Conservation (phyloP, 2,113 vertebrate species). For the Hypanus sabinus region DNA sequence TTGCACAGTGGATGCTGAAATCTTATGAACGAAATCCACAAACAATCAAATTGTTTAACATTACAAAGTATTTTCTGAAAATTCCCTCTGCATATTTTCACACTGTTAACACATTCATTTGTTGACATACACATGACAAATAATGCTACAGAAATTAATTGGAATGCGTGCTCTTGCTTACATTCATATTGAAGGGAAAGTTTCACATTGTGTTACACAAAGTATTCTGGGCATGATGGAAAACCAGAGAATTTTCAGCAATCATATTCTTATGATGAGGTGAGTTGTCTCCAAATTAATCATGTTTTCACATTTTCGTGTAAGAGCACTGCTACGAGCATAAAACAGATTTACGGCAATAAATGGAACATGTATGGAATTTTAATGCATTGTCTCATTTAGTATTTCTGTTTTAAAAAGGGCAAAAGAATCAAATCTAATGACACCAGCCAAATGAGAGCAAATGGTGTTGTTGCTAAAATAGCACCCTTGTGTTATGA, state of each 20-base stretch:
- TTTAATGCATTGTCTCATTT: neutral
- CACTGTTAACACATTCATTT: neutral
- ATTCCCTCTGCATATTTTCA: neutral
- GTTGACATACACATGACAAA: neutral
- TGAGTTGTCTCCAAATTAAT: neutral
- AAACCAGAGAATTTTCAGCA: neutral
- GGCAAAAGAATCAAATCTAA: neutral
- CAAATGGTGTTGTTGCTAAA: neutral
- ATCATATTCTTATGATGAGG: neutral
- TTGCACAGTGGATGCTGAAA: too few species aligned
- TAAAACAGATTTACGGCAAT: neutral
- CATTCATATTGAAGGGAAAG: slow-evolving; percentile 1
- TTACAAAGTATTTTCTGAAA: neutral
- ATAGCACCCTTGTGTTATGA: too few species aligned
- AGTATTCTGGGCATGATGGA: neutral
- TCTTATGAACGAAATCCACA: neutral
- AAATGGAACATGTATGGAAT: neutral
- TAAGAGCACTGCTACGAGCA: neutral
- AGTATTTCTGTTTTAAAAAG: neutral
- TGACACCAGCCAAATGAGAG: too few species aligned
- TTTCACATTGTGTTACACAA: neutral
- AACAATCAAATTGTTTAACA: neutral
- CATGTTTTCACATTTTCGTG: neutral
- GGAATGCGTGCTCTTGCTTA: neutral
- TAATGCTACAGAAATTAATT: neutral